These are phyloP conservation scores for Aradus depressus DNA, from an alignment of 2,888 invertebrate genomes.

Conservation along the genomic window DNA sequence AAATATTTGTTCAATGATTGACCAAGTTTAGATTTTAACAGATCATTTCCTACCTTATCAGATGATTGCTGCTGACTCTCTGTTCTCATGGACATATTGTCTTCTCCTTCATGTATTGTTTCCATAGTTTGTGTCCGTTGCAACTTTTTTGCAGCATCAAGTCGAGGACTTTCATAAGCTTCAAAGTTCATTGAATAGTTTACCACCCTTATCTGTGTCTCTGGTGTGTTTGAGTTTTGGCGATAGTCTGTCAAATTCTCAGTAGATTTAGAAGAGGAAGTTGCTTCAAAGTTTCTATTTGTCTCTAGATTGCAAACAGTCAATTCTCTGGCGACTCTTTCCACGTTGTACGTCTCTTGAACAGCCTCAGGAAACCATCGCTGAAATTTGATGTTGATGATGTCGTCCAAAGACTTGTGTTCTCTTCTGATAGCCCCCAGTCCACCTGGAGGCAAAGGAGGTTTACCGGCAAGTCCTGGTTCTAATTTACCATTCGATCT, in stretches of 20 bases:
- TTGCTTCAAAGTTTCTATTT: constrained; percentile 1
- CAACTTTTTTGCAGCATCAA: constrained; percentile 18
- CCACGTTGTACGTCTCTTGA: constrained; percentile 18
- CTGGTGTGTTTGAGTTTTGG: constrained; percentile 1
- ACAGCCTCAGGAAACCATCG: constrained; percentile 33
- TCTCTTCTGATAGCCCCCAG: constrained; percentile 11
- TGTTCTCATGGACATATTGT: background rate
- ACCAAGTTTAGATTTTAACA: constrained; percentile 23
- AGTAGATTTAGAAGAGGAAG: constrained; percentile 3
- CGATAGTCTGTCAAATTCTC: constrained; percentile 8
- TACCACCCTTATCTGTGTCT: constrained; percentile 6
- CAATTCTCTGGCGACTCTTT: constrained; percentile 3
- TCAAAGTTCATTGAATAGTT: constrained; percentile 20
- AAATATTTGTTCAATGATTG: constrained; percentile 20
- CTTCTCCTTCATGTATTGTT: constrained; percentile 21
- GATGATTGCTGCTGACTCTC: background rate
- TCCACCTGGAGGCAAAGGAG: constrained; percentile 30
- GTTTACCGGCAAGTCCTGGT: constrained; percentile 32
- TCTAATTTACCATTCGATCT: constrained; percentile 26
- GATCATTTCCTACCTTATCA: constrained; percentile 5
- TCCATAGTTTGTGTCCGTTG: constrained; percentile 21
- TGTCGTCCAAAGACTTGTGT: constrained; percentile 27
- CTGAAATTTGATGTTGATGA: constrained; percentile 33
- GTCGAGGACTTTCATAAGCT: constrained; percentile 21
- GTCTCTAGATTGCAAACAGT: background rate